These are phyloP conservation scores for Microhierax caerulescens DNA, from an alignment of 2,797 vertebrate genomes.

Conservation along the genomic window DNA sequence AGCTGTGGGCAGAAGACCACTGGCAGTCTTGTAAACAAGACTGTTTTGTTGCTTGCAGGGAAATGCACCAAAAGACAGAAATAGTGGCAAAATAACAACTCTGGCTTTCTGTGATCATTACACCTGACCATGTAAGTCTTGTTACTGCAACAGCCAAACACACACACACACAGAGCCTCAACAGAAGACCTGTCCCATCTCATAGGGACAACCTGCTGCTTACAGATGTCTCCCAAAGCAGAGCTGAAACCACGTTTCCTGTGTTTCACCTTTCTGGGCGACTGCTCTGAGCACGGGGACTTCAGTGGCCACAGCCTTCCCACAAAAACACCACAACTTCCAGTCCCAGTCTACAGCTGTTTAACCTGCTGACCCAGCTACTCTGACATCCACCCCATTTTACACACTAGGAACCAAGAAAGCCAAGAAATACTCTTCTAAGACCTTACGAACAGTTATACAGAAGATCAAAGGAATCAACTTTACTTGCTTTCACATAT, in stretches of 20 bases:
- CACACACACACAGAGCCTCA: background rate
- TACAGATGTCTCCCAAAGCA: background rate
- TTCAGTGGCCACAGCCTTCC: background rate
- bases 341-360: background rate
- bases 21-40: background rate
- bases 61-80: background rate
- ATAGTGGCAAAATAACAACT: background rate
- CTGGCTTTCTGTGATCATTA: background rate
- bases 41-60: background rate
- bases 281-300: background rate
- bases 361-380: background rate
- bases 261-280: background rate
- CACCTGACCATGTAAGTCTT: background rate
- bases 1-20: background rate
- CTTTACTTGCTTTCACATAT: background rate
- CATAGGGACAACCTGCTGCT: rapidly evolving
- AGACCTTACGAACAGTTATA: background rate
- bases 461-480: background rate
- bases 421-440: background rate
- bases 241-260: background rate
- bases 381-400: background rate
- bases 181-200: background rate
- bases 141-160: background rate
- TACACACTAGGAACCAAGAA: background rate
- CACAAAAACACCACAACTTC: background rate